These are phyloP conservation scores for Lichenostomus cassidix DNA, from an alignment of 2,113 vertebrate genomes.

Conservation along the genomic window DNA sequence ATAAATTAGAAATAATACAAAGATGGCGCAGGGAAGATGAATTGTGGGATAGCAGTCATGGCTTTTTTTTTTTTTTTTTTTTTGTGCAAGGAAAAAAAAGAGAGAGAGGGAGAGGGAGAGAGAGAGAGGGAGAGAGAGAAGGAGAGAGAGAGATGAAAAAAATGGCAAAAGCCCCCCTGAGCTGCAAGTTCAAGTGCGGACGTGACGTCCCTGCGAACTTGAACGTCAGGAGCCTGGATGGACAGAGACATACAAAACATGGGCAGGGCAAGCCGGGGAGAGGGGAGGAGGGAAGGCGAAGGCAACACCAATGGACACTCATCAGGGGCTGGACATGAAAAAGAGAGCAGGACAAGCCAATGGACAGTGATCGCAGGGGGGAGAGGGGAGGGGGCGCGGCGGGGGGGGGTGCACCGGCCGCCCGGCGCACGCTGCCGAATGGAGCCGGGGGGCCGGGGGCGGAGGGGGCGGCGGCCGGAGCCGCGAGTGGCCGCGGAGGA, in stretches of 20 bases:
- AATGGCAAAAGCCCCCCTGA: constrained; percentile 98
- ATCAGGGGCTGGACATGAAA: constrained; percentile 94
- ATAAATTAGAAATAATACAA: constrained; percentile 99
- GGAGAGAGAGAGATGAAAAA: constrained; percentile 88
- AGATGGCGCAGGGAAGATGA: constrained; percentile 99
- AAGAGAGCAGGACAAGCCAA: constrained; percentile 9
- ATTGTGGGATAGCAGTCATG: constrained; percentile 99
- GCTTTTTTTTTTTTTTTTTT: constrained; percentile 87
- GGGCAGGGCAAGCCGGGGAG: constrained; percentile 93
- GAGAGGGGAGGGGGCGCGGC: no score
- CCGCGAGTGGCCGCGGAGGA: no score
- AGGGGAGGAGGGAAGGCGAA: constrained; percentile 93
- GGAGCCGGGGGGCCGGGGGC: no score
- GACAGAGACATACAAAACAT: constrained; percentile 98
- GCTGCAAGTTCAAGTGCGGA: constrained; percentile 99
- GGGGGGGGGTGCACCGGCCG: no score
- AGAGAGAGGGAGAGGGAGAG: not conserved
- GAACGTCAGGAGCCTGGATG: constrained; percentile 98
- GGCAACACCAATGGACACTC: constrained; percentile 98
- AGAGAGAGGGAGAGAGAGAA: constrained; percentile 33
- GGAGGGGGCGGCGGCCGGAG: no score
- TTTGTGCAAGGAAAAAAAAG: constrained; percentile 41
- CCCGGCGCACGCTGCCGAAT: no score
- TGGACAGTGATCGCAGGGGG: no score
- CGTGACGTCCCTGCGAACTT: constrained; percentile 99